These are phyloP conservation scores for Bellardia pandia DNA, from an alignment of 2,888 invertebrate species.

Conservation along the genomic window DNA sequence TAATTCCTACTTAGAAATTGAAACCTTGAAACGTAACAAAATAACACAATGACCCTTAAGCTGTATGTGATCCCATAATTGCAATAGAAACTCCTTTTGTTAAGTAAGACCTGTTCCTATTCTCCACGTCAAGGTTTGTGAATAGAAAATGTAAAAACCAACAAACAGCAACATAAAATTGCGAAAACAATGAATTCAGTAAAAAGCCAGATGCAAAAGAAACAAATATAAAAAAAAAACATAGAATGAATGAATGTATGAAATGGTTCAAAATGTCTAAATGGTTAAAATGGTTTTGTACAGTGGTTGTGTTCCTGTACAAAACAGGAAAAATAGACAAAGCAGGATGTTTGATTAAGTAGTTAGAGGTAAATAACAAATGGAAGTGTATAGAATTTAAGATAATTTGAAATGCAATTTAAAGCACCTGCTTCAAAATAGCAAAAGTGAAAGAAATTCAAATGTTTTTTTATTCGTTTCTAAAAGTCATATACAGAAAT, in stretches of 20 bases:
- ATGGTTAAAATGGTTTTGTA: slow-evolving; percentile 13
- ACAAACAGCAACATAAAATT: slow-evolving; percentile 13
- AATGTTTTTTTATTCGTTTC: not conserved
- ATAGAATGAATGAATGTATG: slow-evolving; percentile 6
- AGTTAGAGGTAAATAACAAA: slow-evolving; percentile 57
- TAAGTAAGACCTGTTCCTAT: slow-evolving; percentile 57
- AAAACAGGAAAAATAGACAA: slow-evolving; percentile 61
- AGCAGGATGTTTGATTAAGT: slow-evolving; percentile 65
- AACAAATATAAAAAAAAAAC: slow-evolving; percentile 35
- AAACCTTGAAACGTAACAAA: slow-evolving; percentile 61
- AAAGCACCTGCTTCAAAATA: slow-evolving; percentile 61
- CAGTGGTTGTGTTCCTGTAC: slow-evolving; percentile 25
- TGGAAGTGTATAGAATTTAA: slow-evolving; percentile 54
- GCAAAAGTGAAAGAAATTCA: slow-evolving; percentile 35
- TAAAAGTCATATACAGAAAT: slow-evolving; percentile 20
- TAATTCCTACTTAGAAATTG: slow-evolving; percentile 31
- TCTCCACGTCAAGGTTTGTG: slow-evolving; percentile 55
- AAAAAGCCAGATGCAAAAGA: slow-evolving; percentile 66
- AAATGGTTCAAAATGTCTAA: slow-evolving; percentile 49
- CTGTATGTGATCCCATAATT: slow-evolving; percentile 56
- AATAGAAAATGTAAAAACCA: slow-evolving; percentile 43
- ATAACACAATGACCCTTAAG: slow-evolving; percentile 60
- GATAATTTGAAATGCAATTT: slow-evolving; percentile 67
- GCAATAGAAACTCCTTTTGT: slow-evolving; percentile 58
- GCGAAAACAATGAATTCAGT: slow-evolving; percentile 52